Percentiles rank a stretch among this genome's conserved stretches.
Evolutionary conservation across 2,797 vertebrate species (phyloP).

Genomic region (Tenualosa thibaudeaui): DNA sequence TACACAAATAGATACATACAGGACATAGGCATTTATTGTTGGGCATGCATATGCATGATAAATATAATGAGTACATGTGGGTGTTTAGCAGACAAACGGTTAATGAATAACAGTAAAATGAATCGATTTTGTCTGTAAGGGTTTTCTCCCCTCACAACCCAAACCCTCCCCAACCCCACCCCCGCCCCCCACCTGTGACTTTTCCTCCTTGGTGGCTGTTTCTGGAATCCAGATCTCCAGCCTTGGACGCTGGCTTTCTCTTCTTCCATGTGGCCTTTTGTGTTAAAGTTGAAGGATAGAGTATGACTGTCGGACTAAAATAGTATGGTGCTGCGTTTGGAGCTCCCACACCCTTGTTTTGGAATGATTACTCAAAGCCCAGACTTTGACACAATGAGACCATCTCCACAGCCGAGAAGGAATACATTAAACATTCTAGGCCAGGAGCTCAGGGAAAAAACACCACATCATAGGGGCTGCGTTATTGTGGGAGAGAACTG

Average conservation of each 20-base stretch:
- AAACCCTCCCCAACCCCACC: too few relatives aligned
- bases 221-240: background rate
- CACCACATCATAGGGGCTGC: constrained; percentile 42
- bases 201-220: constrained; percentile 2
- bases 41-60: background rate
- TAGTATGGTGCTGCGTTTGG: constrained; percentile 47
- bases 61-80: background rate
- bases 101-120: background rate
- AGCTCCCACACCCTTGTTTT: constrained; percentile 61
- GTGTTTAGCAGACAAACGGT: background rate
- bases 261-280: background rate
- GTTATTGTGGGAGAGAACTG: constrained; percentile 29
- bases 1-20: too few relatives aligned
- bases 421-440: constrained; percentile 76
- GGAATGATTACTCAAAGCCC: constrained; percentile 80
- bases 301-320: constrained; percentile 40
- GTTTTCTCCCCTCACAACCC: too few relatives aligned
- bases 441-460: constrained; percentile 65
- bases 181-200: too few relatives aligned
- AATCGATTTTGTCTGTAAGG: background rate
- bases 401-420: constrained; percentile 71
- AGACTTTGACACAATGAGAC: constrained; percentile 82
- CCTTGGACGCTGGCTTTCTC: background rate
- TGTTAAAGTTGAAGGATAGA: constrained; percentile 11
- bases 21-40: too few relatives aligned